Percentiles rank a stretch among this genome's conserved stretches.
These are phyloP conservation scores for Toxonevra muliebris DNA, from an alignment of 2,888 invertebrate genomes.

Conservation along the genomic window DNA sequence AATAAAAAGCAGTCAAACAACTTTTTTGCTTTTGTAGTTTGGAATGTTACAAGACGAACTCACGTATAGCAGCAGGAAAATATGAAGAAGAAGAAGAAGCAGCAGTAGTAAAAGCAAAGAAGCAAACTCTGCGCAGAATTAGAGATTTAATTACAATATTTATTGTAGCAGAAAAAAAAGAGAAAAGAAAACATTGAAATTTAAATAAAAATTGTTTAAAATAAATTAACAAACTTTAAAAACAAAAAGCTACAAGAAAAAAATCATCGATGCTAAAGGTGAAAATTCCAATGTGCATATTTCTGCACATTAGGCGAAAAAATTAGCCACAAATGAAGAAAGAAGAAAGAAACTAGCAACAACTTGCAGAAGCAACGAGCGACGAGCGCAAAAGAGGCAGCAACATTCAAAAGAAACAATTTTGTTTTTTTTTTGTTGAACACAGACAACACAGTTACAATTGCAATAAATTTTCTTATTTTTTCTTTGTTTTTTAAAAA, in stretches of 20 bases:
- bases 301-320: not conserved
- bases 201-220: not conserved
- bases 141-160: conserved; percentile 10
- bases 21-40: conserved; percentile 57
- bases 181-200: conserved; percentile 8
- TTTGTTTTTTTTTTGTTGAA: too few species aligned
- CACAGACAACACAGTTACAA: too few species aligned
- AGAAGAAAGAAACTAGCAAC: not conserved
- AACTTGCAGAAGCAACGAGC: not conserved
- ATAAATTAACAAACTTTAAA: conserved; percentile 6
- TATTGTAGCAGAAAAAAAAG: conserved; percentile 2
- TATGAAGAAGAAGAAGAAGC: conserved; percentile 5
- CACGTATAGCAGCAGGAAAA: conserved; percentile 16
- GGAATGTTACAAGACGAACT: conserved; percentile 55
- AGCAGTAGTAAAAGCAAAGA: conserved; percentile 24
- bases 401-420: too few species aligned
- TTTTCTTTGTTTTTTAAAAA: too few species aligned
- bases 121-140: not conserved
- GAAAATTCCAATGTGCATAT: conserved; percentile 43
- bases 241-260: not conserved
- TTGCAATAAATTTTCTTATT: too few species aligned
- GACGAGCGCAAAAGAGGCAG: too few species aligned
- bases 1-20: conserved; percentile 57
- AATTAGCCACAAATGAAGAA: not conserved
- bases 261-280: not conserved